Evolutionary conservation across 2,888 invertebrate species (phyloP), one percentile per base, ranked within the genome.

Genomic region (Caenorhabditis sp.): DNA sequence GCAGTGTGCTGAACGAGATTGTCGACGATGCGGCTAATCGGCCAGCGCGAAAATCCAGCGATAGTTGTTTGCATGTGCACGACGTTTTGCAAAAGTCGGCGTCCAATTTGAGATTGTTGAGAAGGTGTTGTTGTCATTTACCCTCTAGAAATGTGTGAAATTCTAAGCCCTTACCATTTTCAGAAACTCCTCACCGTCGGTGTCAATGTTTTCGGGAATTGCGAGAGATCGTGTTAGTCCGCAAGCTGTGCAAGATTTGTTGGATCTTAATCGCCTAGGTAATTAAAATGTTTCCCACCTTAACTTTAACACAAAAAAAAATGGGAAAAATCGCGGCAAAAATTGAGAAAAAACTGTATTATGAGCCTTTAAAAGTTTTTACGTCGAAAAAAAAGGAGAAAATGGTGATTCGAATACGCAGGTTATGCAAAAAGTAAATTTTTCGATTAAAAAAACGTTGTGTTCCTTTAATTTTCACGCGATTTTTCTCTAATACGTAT

Each of bases 121-220:
- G 73, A 67, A 73, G 73, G 73, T 73, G 65, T 26, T n/a, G n/a
- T n/a, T n/a, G n/a, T n/a, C n/a, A n/a, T n/a, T n/a, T n/a, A n/a
- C n/a, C n/a, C n/a, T n/a, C n/a, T n/a, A n/a, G n/a, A n/a, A n/a
- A n/a, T n/a, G n/a, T n/a, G n/a, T n/a, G 23, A 62, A 36, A 31
- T 55, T 26, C 26, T 37, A 23, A 23, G 6, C 10, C 31, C 31
- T 31, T 31, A 31, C 31, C 31, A 4, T 26, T 31, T 73, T 86
- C 75, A 86, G 86, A 70, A 86, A 86, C 62, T 86, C 86, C 0
- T 86, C 86, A 8, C 86, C 86, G 3, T 86, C 86, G 1, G 84
- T 86, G 12, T 84, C 86, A 53, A 86, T 87, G 85, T 86, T 86
- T 63, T 77, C 79, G 12, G 80, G 79, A 58, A 74, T 73, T 19